Evolutionary conservation across 2,113 vertebrate species (phyloP), one percentile per base, ranked within the genome.

Genomic region (Apodemus speciosus): DNA sequence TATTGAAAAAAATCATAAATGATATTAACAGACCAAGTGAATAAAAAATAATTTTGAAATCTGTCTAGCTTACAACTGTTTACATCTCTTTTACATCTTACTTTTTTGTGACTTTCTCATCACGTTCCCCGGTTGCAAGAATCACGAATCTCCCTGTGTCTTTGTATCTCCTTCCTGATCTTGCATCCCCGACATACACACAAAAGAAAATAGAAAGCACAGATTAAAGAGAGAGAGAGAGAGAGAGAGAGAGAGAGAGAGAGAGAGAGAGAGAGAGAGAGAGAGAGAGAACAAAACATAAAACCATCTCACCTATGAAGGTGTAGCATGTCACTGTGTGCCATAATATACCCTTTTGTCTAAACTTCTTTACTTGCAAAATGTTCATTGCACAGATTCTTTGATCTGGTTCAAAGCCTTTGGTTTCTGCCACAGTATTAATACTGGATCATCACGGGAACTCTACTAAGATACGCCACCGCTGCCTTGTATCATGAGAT

Each of bases 1-100:
- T 2, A 9, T 51, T 68, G 7, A 95, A 95, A 95, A 91, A 40
- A 30, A 94, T 14, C 27, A 20, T 92, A 79, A 77, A 95, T 95
- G 94, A 91, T 95, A 88, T 95, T 97, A 96, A 64, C 89, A 95
- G 87, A 80, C 75, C 90, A 85, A 49, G 35, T 88, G 89, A 96
- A 94, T 89, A 97, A 87, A 85, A 83, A 91, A 76, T 75, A 56
- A 68, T 79, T 92, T 94, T 96, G 89, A 97, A 97, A 96, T 79
- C 90, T 79, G 95, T 79, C 92, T 79, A 72, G 89, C 85, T 46
- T 93, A 72, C 90, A 92, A 93, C 96, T 1, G 0, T 93, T 95
- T 96, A 62, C 53, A 14, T 53, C 6, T 21, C 88, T 27, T 58
- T 38, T 90, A 96, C 27, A 35, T 20, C 53, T 43, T 43, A 27